Conservation (phyloP, 2,797 vertebrate species). For the Chrysocyon brachyurus region DNA sequence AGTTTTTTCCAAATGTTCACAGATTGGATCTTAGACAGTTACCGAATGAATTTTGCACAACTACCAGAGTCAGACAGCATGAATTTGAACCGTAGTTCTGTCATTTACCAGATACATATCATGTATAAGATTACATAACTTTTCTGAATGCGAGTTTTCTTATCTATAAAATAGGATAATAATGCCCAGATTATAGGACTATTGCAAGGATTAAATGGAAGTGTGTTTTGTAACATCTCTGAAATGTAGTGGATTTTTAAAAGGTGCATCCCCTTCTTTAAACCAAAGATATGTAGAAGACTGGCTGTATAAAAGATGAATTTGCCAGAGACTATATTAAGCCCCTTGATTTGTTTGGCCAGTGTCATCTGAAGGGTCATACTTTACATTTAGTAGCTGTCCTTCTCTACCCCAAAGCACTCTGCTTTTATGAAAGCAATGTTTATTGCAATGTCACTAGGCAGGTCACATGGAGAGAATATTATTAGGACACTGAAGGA, state of each 20-base stretch:
- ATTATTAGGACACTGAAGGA: background rate
- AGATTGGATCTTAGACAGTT: background rate
- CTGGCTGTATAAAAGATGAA: background rate
- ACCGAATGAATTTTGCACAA: background rate
- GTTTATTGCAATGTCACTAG: background rate
- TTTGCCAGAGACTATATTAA: background rate
- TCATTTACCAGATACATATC: background rate
- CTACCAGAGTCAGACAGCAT: background rate
- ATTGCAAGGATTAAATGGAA: background rate
- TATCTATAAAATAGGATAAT: background rate
- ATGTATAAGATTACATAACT: background rate
- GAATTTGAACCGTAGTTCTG: constrained; percentile 21
- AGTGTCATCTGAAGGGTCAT: background rate
- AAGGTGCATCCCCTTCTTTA: background rate
- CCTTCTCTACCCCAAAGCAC: background rate
- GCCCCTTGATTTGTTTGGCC: background rate
- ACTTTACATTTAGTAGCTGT: background rate
- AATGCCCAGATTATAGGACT: background rate
- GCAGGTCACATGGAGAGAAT: background rate
- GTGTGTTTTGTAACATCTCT: background rate
- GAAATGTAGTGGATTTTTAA: background rate
- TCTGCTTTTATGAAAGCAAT: background rate
- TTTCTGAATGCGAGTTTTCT: constrained; percentile 8
- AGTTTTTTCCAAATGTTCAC: background rate
- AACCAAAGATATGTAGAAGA: background rate